phyloP scores from a whole-genome alignment of 2,888 invertebrate genomes.

The Osmoderma eremita region DNA sequence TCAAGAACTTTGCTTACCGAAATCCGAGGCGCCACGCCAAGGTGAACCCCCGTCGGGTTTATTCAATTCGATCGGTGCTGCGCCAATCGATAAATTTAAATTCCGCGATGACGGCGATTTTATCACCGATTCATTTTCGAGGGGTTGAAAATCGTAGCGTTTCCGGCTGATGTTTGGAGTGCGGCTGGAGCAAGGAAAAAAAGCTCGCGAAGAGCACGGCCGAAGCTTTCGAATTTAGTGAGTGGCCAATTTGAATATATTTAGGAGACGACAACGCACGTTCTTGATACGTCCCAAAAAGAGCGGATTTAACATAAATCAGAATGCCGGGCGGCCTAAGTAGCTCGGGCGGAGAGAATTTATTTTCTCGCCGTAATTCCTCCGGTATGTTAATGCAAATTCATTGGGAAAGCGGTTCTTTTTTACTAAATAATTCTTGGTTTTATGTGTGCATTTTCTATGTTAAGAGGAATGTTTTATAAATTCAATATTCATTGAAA shows the following conservation, averaged over 20 bases:
- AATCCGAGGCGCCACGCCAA: constrained; percentile 28
- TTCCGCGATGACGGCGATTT: background rate
- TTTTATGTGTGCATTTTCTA: too few species aligned
- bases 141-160: too few species aligned
- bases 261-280: constrained; percentile 3
- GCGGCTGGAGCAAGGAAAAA: background rate
- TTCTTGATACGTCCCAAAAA: constrained; percentile 8
- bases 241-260: constrained; percentile 36
- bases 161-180: too few species aligned
- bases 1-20: constrained; percentile 8
- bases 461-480: too few species aligned
- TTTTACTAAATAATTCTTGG: too few species aligned
- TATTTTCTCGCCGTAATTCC: background rate
- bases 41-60: constrained; percentile 6
- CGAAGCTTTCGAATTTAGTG: constrained; percentile 30
- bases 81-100: constrained; percentile 16
- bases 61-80: background rate
- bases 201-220: background rate
- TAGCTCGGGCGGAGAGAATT: background rate
- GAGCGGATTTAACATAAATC: constrained; percentile 12
- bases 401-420: background rate
- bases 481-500: too few species aligned
- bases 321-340: background rate
- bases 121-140: too few species aligned
- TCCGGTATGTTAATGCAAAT: constrained; percentile 2